phyloP scores from a whole-genome alignment of 2,888 invertebrate species.

The Polyommatus iphigenia region DNA sequence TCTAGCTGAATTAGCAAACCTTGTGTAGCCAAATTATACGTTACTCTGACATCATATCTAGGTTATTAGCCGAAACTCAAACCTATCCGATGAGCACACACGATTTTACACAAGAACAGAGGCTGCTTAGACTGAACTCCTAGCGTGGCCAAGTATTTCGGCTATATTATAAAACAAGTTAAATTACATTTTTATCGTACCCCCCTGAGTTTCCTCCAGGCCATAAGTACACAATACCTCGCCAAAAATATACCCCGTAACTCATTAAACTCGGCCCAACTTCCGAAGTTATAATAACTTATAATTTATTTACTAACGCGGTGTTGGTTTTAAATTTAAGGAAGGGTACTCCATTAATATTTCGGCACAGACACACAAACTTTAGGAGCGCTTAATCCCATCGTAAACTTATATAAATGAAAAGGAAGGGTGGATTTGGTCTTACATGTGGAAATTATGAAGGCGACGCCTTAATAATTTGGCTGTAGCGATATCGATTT shows the following conservation, averaged over 20 bases:
- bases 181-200: background rate
- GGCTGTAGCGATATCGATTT: no score
- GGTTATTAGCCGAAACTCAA: no score
- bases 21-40: no score
- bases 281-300: constrained; percentile 15
- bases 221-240: background rate
- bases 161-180: no score
- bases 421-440: background rate
- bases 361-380: background rate
- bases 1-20: no score
- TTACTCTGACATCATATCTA: no score
- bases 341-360: background rate
- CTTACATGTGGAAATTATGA: background rate
- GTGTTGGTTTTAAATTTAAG: constrained; percentile 18
- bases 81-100: no score
- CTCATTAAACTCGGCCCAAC: background rate
- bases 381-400: background rate
- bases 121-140: no score
- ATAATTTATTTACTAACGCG: constrained; percentile 16
- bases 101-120: no score
- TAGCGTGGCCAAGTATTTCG: no score
- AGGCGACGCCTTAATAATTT: no score
- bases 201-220: background rate
- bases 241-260: background rate
- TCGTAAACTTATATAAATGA: background rate